These are phyloP conservation scores for Tetranychus truncatus DNA, from an alignment of 2,888 invertebrate species.

Conservation along the genomic window DNA sequence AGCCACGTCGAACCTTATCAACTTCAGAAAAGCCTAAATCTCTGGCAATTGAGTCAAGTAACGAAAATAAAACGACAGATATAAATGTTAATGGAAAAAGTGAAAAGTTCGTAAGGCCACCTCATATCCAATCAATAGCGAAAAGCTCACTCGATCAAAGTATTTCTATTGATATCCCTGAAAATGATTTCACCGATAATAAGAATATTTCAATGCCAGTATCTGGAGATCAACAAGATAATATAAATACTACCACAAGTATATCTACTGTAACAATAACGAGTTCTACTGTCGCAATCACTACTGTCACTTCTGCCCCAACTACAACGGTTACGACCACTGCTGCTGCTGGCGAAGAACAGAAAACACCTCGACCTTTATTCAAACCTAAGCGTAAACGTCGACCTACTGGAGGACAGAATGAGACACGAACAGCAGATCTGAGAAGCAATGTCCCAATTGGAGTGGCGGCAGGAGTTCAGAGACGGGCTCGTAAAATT, in stretches of 20 bases:
- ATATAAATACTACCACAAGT: background rate
- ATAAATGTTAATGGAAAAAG: background rate
- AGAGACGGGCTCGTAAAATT: conserved; percentile 24
- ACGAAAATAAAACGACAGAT: background rate
- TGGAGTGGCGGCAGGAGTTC: conserved; percentile 11
- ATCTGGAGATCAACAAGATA: conserved; percentile 5
- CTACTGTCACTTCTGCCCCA: background rate
- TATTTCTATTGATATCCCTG: conserved; percentile 9
- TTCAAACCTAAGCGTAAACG: conserved; percentile 1
- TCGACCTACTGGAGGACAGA: conserved; percentile 3
- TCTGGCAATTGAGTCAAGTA: background rate
- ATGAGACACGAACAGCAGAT: background rate
- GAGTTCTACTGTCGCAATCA: background rate
- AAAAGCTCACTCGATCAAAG: conserved; percentile 5
- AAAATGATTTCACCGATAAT: background rate
- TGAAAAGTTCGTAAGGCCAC: background rate
- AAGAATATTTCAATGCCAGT: background rate
- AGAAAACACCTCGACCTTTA: background rate
- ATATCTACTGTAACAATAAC: conserved; percentile 10
- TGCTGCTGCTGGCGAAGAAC: background rate
- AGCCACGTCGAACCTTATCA: too few species aligned
- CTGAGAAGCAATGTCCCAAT: background rate
- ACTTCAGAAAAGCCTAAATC: background rate
- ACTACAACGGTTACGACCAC: background rate
- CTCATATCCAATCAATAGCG: background rate